Base-by-base conservation (phyloP, 2,888 invertebrate species). In the Mechanitis mazaeus region DNA sequence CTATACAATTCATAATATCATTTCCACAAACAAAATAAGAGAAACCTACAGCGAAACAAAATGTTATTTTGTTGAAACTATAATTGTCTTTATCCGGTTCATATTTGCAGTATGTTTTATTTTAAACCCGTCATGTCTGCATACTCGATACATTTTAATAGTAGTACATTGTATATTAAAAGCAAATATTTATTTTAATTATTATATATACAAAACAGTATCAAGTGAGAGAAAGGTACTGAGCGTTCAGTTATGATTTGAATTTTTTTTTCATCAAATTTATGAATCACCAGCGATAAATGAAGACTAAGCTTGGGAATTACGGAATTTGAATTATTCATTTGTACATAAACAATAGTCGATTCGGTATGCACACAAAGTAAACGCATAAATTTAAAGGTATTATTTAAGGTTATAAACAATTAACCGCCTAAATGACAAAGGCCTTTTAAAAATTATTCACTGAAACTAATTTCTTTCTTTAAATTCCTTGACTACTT, bases 271-370 rank as follows among this genome's bases (percentile, higher is more conserved):
- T 62, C 64, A 55, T 60, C 54, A 60, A 64, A 66, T 64, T 61
- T 60, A 68, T 77, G 74, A 78, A 76, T 79, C 77, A 76, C 75
- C 70, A 69, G 63, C 69, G 72, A 74, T 73, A 72, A 66, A 72
- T 72, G 72, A 73, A 71, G 74, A 74, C 72, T 78, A 77, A 76
- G 81, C 76, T 73, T 69, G 68, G 73, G 70, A 78, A 75, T 75
- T 75, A 81, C 76, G 75, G 74, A 75, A 73, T 67, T 71, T 81
- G 80, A 77, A 83, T 83, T 76, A 81, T 81, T 81, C 79, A 83
- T 78, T 75, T 72, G 72, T 69, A 72, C 69, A 71, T 64, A 69
- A 71, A 80, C 81, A 83, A 80, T 80, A 76, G 76, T 69, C 70
- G 71, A 66, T 77, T 76, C 71, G 71, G 67, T 70, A 68, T 68